A percentile compares a stretch with the other conserved stretches of the same genome.
Evolutionary conservation across 1,140 invertebrate species (phyloP).

Genomic region (Metaphire vulgaris): DNA sequence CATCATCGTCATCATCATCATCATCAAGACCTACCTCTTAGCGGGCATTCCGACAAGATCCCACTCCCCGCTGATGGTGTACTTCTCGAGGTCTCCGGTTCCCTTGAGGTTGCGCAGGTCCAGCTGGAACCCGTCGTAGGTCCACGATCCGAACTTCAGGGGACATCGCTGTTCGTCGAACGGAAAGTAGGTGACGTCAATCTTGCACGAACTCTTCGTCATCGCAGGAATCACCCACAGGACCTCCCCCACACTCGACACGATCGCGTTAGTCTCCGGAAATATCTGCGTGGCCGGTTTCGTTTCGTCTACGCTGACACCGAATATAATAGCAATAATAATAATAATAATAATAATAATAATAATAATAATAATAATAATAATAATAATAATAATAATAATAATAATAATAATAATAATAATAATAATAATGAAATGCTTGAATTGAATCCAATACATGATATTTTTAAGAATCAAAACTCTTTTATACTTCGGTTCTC

Average conservation of each 20-base stretch:
- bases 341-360: slow-evolving; percentile 14
- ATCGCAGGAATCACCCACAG: slow-evolving; percentile 57
- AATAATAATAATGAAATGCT: no score
- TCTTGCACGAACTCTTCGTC: slow-evolving; percentile 54
- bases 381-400: no score
- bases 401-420: no score
- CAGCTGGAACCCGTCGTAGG: slow-evolving; percentile 23
- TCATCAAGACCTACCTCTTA: neutral
- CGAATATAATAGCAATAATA: neutral
- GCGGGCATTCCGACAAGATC: slow-evolving; percentile 13
- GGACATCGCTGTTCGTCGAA: slow-evolving; percentile 90
- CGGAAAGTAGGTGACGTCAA: slow-evolving; percentile 88
- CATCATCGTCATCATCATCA: no score
- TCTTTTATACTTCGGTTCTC: no score
- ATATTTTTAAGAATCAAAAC: no score
- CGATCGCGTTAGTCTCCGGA: slow-evolving; percentile 47
- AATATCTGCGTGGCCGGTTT: slow-evolving; percentile 15
- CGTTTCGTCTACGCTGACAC: slow-evolving; percentile 25
- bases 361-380: neutral
- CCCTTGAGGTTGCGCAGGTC: slow-evolving; percentile 16
- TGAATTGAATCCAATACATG: no score
- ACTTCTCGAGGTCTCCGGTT: slow-evolving; percentile 16
- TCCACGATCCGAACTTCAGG: slow-evolving; percentile 68
- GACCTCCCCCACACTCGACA: slow-evolving; percentile 54
- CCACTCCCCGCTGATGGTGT: slow-evolving; percentile 14